phyloP scores from a whole-genome alignment of 2,888 invertebrate species.

The Apamea sordens region DNA sequence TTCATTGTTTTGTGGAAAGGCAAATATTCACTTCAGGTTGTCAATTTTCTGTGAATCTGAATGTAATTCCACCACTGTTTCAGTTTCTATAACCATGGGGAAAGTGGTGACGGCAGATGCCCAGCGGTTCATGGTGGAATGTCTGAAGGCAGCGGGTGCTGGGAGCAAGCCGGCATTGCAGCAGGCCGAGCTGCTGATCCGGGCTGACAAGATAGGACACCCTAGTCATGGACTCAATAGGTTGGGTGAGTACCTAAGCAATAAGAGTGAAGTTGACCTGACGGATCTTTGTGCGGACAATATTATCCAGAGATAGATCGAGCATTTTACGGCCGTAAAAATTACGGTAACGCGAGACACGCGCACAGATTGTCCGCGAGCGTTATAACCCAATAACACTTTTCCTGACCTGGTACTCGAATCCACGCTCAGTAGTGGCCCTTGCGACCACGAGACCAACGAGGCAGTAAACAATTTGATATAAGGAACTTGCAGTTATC shows the following conservation, averaged over 20 bases:
- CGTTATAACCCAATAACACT: neutral
- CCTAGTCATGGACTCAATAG: slow-evolving; percentile 97
- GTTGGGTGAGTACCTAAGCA: slow-evolving; percentile 87
- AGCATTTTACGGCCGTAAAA: neutral
- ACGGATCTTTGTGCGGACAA: neutral
- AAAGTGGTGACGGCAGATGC: slow-evolving; percentile 89
- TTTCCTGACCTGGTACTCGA: neutral
- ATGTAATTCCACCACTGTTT: neutral
- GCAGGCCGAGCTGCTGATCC: slow-evolving; percentile 92
- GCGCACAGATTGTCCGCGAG: too few species aligned
- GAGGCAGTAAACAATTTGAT: neutral
- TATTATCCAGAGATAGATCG: neutral
- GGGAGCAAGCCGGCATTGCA: slow-evolving; percentile 89
- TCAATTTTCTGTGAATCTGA: neutral
- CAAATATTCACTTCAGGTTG: neutral
- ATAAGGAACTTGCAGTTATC: neutral
- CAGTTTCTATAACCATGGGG: slow-evolving; percentile 70
- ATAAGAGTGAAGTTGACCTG: neutral
- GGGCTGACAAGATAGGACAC: slow-evolving; percentile 95
- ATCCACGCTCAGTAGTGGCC: neutral
- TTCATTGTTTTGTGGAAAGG: neutral
- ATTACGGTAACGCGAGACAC: too few species aligned
- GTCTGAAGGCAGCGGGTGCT: slow-evolving; percentile 91
- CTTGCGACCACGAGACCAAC: neutral
- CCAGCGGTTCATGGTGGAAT: slow-evolving; percentile 91